Conservation (phyloP, 1,140 invertebrate genomes). For the Tetragnatha versicolor region DNA sequence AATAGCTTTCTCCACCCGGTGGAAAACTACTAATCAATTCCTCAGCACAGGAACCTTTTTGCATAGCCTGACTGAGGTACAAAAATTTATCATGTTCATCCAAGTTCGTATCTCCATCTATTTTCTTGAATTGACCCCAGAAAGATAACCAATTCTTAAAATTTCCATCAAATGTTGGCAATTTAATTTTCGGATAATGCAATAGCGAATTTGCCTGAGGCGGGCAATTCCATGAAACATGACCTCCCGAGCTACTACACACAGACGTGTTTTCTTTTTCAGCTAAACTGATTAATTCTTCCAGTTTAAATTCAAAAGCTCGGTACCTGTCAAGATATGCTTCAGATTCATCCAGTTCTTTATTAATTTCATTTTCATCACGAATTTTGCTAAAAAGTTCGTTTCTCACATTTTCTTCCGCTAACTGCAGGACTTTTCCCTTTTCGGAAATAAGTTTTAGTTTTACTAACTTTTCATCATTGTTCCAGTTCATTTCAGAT, state of each 20-base stretch:
- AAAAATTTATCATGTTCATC: constrained; percentile 4
- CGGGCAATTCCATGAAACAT: background rate
- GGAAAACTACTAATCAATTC: constrained; percentile 46
- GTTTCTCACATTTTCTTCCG: background rate
- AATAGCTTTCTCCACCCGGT: background rate
- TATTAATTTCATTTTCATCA: background rate
- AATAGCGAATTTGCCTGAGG: background rate
- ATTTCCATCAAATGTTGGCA: background rate
- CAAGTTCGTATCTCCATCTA: background rate
- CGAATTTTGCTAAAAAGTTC: too few relatives aligned
- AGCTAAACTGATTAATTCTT: background rate
- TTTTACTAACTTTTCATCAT: background rate
- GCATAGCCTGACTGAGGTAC: background rate
- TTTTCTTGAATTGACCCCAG: background rate
- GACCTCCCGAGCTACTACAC: background rate
- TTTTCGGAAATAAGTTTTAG: background rate
- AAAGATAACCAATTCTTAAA: constrained; percentile 5
- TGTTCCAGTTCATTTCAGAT: background rate
- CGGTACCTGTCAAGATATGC: background rate
- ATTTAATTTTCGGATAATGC: constrained; percentile 8
- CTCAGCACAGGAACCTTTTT: background rate
- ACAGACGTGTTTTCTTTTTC: background rate
- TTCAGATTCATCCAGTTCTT: constrained; percentile 1
- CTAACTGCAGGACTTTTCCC: background rate
- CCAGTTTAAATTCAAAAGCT: background rate